Percentiles rank a stretch among this genome's conserved stretches.
phyloP scores from a whole-genome alignment of 2,113 vertebrate species.

The Neolamprologus devosi region DNA sequence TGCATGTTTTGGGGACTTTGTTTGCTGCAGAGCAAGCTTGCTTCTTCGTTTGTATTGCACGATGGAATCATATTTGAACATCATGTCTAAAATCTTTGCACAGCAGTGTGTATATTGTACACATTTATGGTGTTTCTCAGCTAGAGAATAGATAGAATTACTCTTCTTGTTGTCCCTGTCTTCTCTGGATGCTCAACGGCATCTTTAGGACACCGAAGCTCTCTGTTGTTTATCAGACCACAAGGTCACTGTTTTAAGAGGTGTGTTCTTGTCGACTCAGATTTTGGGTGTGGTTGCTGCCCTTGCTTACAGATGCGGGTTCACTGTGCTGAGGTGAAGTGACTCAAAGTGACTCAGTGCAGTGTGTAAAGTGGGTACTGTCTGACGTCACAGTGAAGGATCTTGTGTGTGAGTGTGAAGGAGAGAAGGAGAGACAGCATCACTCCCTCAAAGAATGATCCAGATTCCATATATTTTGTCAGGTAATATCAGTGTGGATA shows the following conservation, averaged over 20 bases:
- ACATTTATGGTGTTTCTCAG: not conserved
- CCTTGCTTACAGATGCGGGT: conserved; percentile 27
- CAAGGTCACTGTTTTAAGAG: conserved; percentile 2
- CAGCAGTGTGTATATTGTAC: not conserved
- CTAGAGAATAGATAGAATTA: not conserved
- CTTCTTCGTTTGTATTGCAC: fast-evolving
- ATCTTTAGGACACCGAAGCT: not conserved
- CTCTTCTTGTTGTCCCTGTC: not conserved
- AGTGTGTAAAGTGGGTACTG: conserved; percentile 26
- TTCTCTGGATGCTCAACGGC: not conserved
- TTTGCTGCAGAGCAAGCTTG: not conserved
- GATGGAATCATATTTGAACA: not conserved
- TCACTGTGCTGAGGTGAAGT: conserved; percentile 27
- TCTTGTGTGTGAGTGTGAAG: not conserved
- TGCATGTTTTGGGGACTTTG: not conserved
- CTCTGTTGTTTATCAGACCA: not conserved
- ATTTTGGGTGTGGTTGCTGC: conserved; percentile 36
- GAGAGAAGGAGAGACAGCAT: not conserved
- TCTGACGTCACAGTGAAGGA: conserved; percentile 29
- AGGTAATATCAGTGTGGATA: not conserved
- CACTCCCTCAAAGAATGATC: not conserved
- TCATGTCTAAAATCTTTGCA: not conserved
- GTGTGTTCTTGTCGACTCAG: not conserved
- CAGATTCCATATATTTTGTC: not conserved
- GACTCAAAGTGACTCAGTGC: conserved; percentile 52